Evolutionary conservation across 2,797 vertebrate genomes (phyloP).

Genomic region (Carcharodon carcharias): DNA sequence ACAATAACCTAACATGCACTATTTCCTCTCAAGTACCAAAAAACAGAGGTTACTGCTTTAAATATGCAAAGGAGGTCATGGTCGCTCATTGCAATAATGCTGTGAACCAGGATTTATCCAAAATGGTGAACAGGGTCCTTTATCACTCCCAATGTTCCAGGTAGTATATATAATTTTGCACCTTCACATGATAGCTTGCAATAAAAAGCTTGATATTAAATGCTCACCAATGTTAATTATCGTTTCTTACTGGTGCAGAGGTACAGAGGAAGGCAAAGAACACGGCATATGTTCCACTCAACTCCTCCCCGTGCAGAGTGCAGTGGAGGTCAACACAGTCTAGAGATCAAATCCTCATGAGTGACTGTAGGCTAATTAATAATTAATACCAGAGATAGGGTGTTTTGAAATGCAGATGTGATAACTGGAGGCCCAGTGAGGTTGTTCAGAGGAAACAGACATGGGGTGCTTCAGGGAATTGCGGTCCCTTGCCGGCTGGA

Average conservation of each 20-base stretch:
- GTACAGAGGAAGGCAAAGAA: neutral
- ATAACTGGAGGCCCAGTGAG: constrained; percentile 84
- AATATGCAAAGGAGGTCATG: neutral
- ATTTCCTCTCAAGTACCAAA: neutral
- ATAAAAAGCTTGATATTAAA: neutral
- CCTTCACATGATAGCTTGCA: neutral
- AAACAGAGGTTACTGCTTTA: neutral
- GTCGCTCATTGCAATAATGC: neutral
- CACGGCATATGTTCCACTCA: constrained; percentile 52
- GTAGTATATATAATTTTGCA: neutral
- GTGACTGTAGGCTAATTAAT: constrained; percentile 98
- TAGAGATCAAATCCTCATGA: constrained; percentile 86
- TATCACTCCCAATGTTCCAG: neutral
- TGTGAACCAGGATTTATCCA: neutral
- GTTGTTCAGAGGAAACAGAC: constrained; percentile 82
- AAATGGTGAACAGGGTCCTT: neutral
- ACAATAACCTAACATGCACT: neutral
- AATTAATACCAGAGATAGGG: constrained; percentile 95
- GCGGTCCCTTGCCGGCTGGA: constrained; percentile 68
- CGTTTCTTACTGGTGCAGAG: neutral
- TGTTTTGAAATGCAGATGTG: constrained; percentile 99
- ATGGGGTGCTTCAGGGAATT: constrained; percentile 72
- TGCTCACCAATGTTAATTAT: neutral
- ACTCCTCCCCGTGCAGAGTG: constrained; percentile 58
- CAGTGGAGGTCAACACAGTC: constrained; percentile 77